phyloP scores from a whole-genome alignment of 2,888 invertebrate species.

The Oxystoma pomonae region DNA sequence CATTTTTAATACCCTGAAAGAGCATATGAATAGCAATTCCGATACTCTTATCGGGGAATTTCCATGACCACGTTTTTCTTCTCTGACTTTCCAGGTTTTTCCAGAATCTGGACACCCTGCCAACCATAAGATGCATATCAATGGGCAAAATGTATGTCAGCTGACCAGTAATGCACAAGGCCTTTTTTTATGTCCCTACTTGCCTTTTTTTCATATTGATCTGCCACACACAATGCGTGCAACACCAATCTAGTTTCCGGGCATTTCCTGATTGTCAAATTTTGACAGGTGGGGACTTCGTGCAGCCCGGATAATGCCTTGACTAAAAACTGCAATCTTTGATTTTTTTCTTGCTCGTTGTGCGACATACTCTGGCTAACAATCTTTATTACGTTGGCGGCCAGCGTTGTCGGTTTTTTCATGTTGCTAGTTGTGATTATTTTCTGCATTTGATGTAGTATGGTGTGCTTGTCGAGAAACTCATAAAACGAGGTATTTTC shows the following conservation, averaged over 20 bases:
- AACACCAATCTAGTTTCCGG: slow-evolving; percentile 35
- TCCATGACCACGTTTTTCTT: too few species aligned
- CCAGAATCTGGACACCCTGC: too few species aligned
- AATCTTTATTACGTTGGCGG: slow-evolving; percentile 26
- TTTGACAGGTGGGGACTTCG: slow-evolving; percentile 12
- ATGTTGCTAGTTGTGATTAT: slow-evolving; percentile 35
- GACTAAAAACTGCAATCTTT: slow-evolving; percentile 29
- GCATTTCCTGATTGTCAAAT: slow-evolving; percentile 32
- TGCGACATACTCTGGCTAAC: slow-evolving; percentile 24
- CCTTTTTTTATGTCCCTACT: too few species aligned
- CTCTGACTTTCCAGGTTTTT: too few species aligned
- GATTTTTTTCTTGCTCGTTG: slow-evolving; percentile 17
- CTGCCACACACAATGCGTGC: slow-evolving; percentile 32
- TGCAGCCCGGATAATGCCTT: slow-evolving; percentile 26
- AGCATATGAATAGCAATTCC: too few species aligned
- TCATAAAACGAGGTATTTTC: neutral
- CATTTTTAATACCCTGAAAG: too few species aligned
- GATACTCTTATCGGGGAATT: too few species aligned
- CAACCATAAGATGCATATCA: too few species aligned
- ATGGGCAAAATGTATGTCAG: too few species aligned
- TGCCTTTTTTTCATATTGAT: slow-evolving; percentile 29
- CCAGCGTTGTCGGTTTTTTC: slow-evolving; percentile 32
- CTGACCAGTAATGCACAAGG: too few species aligned
- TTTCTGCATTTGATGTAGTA: slow-evolving; percentile 21
- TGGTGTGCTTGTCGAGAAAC: slow-evolving; percentile 19